phyloP scores from a whole-genome alignment of 2,113 vertebrate genomes.

The Ceyx melanurus region DNA sequence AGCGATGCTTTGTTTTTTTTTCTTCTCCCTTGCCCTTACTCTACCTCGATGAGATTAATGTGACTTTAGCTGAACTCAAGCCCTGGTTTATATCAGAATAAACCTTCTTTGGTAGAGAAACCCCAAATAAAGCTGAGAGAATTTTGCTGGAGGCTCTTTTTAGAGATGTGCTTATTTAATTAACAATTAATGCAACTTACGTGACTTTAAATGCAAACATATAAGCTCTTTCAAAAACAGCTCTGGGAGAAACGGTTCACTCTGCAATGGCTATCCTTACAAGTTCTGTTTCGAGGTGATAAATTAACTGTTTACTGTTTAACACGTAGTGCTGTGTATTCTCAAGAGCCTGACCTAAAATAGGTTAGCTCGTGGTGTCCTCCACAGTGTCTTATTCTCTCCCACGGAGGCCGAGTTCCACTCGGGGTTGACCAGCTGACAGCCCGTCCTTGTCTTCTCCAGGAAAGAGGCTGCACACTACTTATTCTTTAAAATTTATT shows the following conservation, averaged over 20 bases:
- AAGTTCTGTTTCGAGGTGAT: background rate
- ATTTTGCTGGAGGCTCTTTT: background rate
- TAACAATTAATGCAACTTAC: background rate
- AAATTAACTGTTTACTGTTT: background rate
- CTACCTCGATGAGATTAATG: background rate
- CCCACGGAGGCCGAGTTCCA: accelerated
- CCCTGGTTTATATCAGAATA: background rate
- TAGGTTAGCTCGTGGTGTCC: background rate
- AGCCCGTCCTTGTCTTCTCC: background rate
- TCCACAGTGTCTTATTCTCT: accelerated
- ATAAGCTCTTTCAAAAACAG: background rate
- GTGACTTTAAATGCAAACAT: background rate
- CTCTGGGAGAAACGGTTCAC: background rate
- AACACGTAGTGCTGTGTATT: accelerated
- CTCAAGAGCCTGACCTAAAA: background rate
- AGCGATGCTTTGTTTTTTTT: background rate
- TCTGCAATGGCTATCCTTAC: background rate
- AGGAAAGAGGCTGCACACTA: background rate
- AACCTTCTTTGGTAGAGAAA: background rate
- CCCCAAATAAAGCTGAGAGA: background rate
- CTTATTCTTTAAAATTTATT: background rate
- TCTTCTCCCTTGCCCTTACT: background rate
- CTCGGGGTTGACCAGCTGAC: background rate
- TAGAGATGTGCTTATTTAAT: background rate
- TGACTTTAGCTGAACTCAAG: background rate